These are phyloP conservation scores for Papilio polyxenes DNA, from an alignment of 1,140 invertebrate species.

Conservation along the genomic window DNA sequence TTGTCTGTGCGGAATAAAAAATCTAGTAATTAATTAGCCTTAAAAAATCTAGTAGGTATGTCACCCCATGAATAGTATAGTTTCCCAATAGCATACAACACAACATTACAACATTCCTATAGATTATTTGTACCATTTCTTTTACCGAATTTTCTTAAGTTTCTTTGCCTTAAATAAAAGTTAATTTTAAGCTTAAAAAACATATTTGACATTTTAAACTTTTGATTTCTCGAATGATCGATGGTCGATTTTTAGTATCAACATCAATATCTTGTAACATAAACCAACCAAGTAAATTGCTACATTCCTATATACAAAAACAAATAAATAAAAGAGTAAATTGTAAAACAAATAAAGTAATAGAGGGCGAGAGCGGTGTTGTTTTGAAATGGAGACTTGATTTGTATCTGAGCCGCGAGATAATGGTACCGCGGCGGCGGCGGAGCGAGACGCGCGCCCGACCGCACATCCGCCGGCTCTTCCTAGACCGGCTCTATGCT, in stretches of 20 bases:
- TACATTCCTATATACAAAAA: background rate
- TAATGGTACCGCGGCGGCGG: conserved; percentile 69
- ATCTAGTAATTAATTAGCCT: too few species aligned
- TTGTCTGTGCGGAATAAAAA: too few species aligned
- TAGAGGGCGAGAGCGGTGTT: conserved; percentile 13
- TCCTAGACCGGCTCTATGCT: conserved; percentile 62
- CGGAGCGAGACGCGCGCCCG: conserved; percentile 67
- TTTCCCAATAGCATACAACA: too few species aligned
- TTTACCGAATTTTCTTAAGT: background rate
- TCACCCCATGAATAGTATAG: too few species aligned
- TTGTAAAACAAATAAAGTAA: conserved; percentile 26
- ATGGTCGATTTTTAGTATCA: background rate
- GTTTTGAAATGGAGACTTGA: conserved; percentile 36
- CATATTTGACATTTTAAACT: too few species aligned
- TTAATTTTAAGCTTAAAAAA: too few species aligned
- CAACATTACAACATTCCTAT: background rate
- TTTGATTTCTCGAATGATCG: too few species aligned
- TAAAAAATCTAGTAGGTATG: too few species aligned
- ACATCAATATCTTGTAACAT: background rate
- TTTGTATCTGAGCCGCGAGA: conserved; percentile 60
- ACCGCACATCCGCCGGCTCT: conserved; percentile 74
- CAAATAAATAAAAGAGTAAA: background rate
- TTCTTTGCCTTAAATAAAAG: too few species aligned
- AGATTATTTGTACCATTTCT: background rate
- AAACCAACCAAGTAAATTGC: background rate